Evolutionary conservation across 1,140 invertebrate genomes (phyloP).

Genomic region (Euborellia annulipes): DNA sequence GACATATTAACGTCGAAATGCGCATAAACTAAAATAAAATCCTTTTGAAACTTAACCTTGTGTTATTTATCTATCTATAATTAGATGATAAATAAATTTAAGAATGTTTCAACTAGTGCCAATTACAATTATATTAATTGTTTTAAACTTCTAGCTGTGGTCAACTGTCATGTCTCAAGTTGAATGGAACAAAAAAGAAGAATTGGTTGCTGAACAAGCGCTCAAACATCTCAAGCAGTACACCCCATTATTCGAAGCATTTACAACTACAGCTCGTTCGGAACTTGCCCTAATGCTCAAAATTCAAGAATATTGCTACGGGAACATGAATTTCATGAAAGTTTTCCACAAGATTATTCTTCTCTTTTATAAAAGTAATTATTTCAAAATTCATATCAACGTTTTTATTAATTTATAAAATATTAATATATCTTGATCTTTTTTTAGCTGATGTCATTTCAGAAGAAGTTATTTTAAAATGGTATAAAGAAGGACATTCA

Average conservation of each 20-base stretch:
- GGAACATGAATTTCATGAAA: conserved; percentile 98
- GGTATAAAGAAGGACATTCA: conserved; percentile 85
- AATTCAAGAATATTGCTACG: conserved; percentile 94
- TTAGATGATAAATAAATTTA: no score
- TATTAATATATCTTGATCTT: not conserved
- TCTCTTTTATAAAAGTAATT: conserved; percentile 87
- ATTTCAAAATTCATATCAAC: no score
- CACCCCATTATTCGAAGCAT: conserved; percentile 68
- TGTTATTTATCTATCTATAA: no score
- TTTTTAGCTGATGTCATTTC: conserved; percentile 60
- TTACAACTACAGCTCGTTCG: conserved; percentile 64
- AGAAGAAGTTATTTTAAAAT: conserved; percentile 82
- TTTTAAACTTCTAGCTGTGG: conserved; percentile 65
- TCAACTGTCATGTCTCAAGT: conserved; percentile 81
- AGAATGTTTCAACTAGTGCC: no score
- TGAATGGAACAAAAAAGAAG: conserved; percentile 98
- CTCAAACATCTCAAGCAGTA: conserved; percentile 78
- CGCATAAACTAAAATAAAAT: no score
- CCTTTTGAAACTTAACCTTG: no score
- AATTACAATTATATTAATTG: conserved; percentile 4
- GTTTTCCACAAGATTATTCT: conserved; percentile 94
- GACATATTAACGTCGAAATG: no score
- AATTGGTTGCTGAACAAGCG: conserved; percentile 86
- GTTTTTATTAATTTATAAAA: not conserved
- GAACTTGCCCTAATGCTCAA: conserved; percentile 77